Base-by-base conservation (phyloP, 2,113 vertebrate genomes). In the Conger conger region DNA sequence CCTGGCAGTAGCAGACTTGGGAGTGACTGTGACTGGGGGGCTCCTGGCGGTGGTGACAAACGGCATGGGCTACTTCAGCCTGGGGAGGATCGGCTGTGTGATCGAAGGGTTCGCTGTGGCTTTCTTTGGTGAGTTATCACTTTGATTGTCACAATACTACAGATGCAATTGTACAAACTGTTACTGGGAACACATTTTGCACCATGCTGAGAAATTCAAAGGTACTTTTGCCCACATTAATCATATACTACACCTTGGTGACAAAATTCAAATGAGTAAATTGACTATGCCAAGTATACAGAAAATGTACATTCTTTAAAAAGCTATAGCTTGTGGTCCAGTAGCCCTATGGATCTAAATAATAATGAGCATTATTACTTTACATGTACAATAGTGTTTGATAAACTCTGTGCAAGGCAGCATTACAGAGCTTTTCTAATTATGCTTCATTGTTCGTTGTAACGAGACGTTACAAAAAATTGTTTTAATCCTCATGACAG, bases 91-190 rank as follows among this genome's bases (percentile, higher is more conserved):
- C 60, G 93, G 93, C 83, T 95, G 94, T 1, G 92, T 95, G 83
- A 91, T 93, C 85, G 93, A 96, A 89, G 93, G 93, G 81, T 96
- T 95, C 77, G 86, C 92, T 2, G 94, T 95, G 83, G 88, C 93
- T 79, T 91, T 96, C 86, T 95, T 93, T 88, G 94, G 94, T 94
- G 88, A 94, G 94, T 92, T 27, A 53, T 76, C 27, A 30, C 11
- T 84, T 57, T 11, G 37, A 33, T 73, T 63, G 57, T 63, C 27
- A 33, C n/a, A 30, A 73, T 73, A 73, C 27, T 27, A 73, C n/a
- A 73, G 9, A 33, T 33, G 27, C n/a, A 33, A 73, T 30, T 30
- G 33, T 73, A 23, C 8, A 73, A 63, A 63, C 57, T 63, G 45
- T 42, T 42, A 42, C 40, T 42, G 40, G 17, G 18, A 57, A 27